phyloP scores from a whole-genome alignment of 2,113 vertebrate species.

The Menidia beryllina region DNA sequence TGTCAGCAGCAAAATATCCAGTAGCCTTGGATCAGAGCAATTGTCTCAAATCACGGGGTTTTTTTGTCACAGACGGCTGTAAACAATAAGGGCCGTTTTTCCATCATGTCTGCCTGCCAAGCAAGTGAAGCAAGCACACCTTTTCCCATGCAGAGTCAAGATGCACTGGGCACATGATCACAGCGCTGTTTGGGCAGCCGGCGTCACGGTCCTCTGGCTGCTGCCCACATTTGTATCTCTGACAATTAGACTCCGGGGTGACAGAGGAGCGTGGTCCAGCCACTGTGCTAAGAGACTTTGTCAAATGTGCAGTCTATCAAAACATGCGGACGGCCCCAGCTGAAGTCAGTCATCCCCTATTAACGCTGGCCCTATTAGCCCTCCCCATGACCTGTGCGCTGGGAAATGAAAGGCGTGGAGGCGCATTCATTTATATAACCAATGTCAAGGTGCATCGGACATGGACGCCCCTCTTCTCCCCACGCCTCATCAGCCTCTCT shows the following conservation, averaged over 20 bases:
- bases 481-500: conserved; percentile 76
- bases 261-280: conserved; percentile 71
- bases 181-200: conserved; percentile 67
- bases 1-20: conserved; percentile 62
- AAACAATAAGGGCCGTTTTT: conserved; percentile 62
- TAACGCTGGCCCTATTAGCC: conserved; percentile 77
- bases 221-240: conserved; percentile 72
- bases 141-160: conserved; percentile 55
- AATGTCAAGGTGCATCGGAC: conserved; percentile 79
- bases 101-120: conserved; percentile 54
- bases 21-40: conserved; percentile 70
- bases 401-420: conserved; percentile 74
- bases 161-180: conserved; percentile 75
- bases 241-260: conserved; percentile 79
- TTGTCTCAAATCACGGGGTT: conserved; percentile 60
- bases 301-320: conserved; percentile 78
- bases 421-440: conserved; percentile 81
- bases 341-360: conserved; percentile 83
- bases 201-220: conserved; percentile 60
- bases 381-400: conserved; percentile 70
- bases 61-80: conserved; percentile 63
- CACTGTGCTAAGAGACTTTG: conserved; percentile 78
- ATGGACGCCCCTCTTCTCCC: conserved; percentile 71
- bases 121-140: conserved; percentile 63
- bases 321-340: conserved; percentile 70